phyloP scores from a whole-genome alignment of 1,140 invertebrate species.

The Macrostomum lignano region DNA sequence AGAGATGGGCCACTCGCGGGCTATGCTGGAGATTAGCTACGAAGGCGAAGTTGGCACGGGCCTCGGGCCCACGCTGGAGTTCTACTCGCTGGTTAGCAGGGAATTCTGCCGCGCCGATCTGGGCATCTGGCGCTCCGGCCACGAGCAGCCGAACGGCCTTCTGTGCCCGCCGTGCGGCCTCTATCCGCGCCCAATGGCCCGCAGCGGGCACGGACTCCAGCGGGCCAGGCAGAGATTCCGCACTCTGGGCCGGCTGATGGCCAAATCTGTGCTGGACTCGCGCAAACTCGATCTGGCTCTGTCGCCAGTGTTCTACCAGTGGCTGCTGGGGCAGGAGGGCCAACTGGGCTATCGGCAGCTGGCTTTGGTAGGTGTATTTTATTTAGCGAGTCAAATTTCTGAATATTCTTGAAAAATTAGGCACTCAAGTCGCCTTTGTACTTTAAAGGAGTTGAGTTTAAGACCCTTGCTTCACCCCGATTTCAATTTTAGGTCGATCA shows the following conservation, averaged over 20 bases:
- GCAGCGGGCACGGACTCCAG: conserved; percentile 38
- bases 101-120: conserved; percentile 69
- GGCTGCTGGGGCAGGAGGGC: conserved; percentile 62
- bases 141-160: conserved; percentile 12
- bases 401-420: too few relatives aligned
- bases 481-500: too few relatives aligned
- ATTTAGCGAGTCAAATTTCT: too few relatives aligned
- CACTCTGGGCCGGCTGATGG: conserved; percentile 92
- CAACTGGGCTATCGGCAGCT: too few relatives aligned
- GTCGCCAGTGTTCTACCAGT: conserved; percentile 73
- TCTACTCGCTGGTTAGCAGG: conserved; percentile 78
- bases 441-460: too few relatives aligned
- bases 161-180: conserved; percentile 46
- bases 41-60: conserved; percentile 92
- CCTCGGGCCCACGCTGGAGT: conserved; percentile 87
- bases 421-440: too few relatives aligned
- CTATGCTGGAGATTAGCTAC: conserved; percentile 75
- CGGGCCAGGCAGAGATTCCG: conserved; percentile 46
- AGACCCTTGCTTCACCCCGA: too few relatives aligned
- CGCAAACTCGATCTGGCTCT: conserved; percentile 79
- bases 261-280: conserved; percentile 92
- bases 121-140: conserved; percentile 50
- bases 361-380: too few relatives aligned
- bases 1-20: conserved; percentile 63
- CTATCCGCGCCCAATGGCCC: conserved; percentile 55